Conservation (phyloP, 2,113 vertebrate genomes). For the Callocephalon fimbriatum region DNA sequence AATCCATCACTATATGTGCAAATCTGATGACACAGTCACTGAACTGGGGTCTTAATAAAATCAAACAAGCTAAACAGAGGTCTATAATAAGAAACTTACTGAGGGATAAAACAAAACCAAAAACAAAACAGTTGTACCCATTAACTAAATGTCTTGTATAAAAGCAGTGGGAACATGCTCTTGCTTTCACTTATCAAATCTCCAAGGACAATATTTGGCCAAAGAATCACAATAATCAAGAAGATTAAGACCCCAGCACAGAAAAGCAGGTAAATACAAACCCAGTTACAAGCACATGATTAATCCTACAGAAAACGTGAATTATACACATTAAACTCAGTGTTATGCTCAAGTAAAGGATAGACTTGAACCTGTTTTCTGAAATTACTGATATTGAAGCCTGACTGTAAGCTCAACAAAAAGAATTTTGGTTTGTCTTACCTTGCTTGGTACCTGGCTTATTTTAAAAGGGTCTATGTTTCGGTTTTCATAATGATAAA, state of each 20-base stretch:
- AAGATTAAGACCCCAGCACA: neutral
- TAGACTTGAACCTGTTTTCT: neutral
- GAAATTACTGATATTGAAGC: neutral
- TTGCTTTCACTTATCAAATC: neutral
- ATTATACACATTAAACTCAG: neutral
- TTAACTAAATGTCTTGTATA: neutral
- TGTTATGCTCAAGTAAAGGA: neutral
- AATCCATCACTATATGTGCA: neutral
- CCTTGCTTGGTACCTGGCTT: conserved; percentile 45
- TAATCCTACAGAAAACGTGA: neutral
- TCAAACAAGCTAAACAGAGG: neutral
- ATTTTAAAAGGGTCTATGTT: conserved; percentile 19
- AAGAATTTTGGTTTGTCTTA: conserved; percentile 33
- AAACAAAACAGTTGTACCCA: neutral
- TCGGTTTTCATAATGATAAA: conserved; percentile 19
- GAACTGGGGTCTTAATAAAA: neutral
- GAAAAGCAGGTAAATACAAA: neutral
- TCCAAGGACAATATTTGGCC: neutral
- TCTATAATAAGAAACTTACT: neutral
- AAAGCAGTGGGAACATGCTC: neutral
- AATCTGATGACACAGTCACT: conserved; percentile 26
- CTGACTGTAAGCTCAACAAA: neutral
- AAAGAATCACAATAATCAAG: neutral
- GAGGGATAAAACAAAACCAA: neutral
- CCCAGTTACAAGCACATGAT: neutral